phyloP scores from a whole-genome alignment of 2,888 invertebrate genomes.

The Cephus rjabovi region DNA sequence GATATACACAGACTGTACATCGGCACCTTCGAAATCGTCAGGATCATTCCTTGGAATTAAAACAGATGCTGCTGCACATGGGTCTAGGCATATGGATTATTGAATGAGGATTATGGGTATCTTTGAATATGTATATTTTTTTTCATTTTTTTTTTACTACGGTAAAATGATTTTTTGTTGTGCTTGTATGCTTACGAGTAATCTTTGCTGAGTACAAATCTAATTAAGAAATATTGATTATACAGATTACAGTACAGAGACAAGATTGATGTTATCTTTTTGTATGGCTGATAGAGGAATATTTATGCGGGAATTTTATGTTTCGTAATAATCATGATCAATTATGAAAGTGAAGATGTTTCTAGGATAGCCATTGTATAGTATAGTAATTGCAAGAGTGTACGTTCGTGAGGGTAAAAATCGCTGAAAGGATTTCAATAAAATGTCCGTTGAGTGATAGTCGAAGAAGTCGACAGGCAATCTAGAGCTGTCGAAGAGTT shows the following conservation, averaged over 20 bases:
- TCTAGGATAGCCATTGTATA: neutral
- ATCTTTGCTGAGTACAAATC: neutral
- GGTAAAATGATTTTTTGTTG: neutral
- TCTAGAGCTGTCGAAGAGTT: neutral
- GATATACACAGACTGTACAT: neutral
- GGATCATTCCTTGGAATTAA: neutral
- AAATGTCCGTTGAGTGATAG: neutral
- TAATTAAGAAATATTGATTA: neutral
- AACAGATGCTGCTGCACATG: neutral
- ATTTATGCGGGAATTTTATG: neutral
- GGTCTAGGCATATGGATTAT: neutral
- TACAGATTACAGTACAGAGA: neutral
- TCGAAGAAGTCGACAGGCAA: neutral
- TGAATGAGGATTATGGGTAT: neutral
- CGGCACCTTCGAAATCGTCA: neutral
- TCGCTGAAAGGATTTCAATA: neutral
- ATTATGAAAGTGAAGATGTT: neutral
- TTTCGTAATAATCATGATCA: neutral
- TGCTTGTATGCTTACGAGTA: neutral
- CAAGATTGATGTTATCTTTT: neutral
- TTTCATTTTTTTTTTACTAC: neutral
- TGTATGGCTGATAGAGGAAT: neutral
- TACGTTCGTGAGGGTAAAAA: neutral
- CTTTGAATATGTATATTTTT: neutral
- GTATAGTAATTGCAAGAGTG: neutral